Evolutionary conservation across 2,113 vertebrate genomes (phyloP), one percentile per base, ranked within the genome.

Genomic region (Dasyprocta punctata): DNA sequence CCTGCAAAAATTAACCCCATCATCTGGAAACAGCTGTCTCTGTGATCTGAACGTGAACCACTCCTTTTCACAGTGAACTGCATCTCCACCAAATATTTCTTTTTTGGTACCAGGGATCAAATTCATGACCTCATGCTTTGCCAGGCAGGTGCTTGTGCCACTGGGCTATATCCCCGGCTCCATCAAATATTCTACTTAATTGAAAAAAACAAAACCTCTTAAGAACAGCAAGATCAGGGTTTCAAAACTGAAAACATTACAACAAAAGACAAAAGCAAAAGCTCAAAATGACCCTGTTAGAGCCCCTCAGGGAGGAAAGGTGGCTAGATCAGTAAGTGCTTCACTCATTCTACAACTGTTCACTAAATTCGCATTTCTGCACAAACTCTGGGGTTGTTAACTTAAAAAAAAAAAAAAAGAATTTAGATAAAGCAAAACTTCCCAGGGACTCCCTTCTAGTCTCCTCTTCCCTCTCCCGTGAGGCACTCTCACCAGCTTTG

Each of bases 211-310:
- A 20, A 71, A 41, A 22, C 19, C 8, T 38, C 49, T 92, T 92
- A 98, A 96, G 96, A 98, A 98, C 94, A 96, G 95, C 96, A 98
- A 97, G 97, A 97, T 97, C 95, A 98, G 97, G 11, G 77, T 98
- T 98, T 98, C 97, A 98, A 98, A 98, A 97, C 95, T 96, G 94
- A 98, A 98, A 98, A 97, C 97, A 97, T 97, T 3, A 92, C 96
- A 96, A 97, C 98, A 98, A 97, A 98, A 97, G 94, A 97, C 98
- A 98, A 97, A 98, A 97, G 94, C 92, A 98, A 97, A 98, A 98
- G 95, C 92, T 97, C 94, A 49, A 93, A 86, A 89, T 86, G 2
- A 22, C 90, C 65, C 28, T 56, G 69, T 94, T 47, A 86, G 96
- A 97, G 81, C 54, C 84, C 73, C 22, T 13, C 47, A 91, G 96